Evolutionary conservation across 2,888 invertebrate species (phyloP).

Genomic region (Acheta domesticus): DNA sequence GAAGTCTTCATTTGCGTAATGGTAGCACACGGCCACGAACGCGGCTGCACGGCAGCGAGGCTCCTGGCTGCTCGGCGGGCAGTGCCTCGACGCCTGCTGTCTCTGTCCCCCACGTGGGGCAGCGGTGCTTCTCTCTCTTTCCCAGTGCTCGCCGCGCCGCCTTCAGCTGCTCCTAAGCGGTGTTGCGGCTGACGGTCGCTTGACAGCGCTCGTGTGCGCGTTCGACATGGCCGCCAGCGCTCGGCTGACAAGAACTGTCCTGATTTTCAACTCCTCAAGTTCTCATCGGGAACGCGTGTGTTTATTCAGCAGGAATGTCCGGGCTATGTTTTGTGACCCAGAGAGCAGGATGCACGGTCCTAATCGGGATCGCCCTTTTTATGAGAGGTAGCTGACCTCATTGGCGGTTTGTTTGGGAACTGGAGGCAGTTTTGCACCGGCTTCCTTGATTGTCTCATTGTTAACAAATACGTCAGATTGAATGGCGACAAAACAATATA

Average conservation of each 20-base stretch:
- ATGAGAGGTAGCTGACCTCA: no score
- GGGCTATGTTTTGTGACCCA: neutral
- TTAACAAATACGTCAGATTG: no score
- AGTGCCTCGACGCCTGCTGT: neutral
- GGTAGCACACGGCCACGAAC: neutral
- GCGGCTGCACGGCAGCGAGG: neutral
- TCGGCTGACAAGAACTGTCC: neutral
- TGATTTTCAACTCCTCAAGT: neutral
- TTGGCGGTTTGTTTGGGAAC: no score
- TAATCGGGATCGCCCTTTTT: neutral
- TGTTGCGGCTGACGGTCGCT: neutral
- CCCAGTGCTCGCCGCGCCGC: neutral
- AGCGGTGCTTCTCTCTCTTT: neutral
- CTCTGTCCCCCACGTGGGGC: neutral
- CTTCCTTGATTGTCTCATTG: no score
- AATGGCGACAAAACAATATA: no score
- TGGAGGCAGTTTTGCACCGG: no score
- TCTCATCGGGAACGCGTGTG: neutral
- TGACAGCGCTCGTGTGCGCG: constrained; percentile 1
- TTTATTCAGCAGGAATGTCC: constrained; percentile 8
- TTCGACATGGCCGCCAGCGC: neutral
- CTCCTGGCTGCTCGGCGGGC: neutral
- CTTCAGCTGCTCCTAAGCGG: neutral
- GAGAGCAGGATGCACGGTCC: neutral
- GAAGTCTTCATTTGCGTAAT: constrained; percentile 9